Evolutionary conservation across 2,113 vertebrate species (phyloP).

Genomic region (Misgurnus anguillicaudatus): DNA sequence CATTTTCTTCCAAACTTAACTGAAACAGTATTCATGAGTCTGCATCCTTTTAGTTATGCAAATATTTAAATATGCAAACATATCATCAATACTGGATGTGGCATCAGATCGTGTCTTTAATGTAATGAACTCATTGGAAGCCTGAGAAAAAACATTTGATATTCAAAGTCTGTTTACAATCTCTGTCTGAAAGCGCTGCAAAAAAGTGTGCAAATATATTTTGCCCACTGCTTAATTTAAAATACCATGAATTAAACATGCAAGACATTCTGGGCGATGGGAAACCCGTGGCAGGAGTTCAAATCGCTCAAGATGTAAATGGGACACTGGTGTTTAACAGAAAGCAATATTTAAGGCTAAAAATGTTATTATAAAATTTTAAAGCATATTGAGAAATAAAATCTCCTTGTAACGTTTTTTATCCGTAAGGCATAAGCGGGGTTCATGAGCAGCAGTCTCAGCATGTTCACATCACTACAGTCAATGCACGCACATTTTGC

Average conservation of each 20-base stretch:
- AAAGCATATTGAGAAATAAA: background rate
- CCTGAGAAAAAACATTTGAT: background rate
- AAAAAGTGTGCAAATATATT: constrained; percentile 13
- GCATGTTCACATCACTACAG: too few species aligned
- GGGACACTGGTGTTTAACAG: background rate
- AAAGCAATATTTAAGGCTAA: background rate
- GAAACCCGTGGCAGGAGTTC: background rate
- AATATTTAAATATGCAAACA: constrained; percentile 10
- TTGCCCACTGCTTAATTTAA: background rate
- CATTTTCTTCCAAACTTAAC: background rate
- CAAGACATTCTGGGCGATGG: constrained; percentile 3
- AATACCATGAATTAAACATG: constrained; percentile 37
- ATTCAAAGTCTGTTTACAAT: constrained; percentile 36
- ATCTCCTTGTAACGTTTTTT: too few species aligned
- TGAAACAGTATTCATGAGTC: constrained; percentile 4
- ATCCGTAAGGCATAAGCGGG: too few species aligned
- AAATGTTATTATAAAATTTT: background rate
- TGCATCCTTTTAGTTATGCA: background rate
- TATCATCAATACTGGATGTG: constrained; percentile 1
- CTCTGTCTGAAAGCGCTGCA: background rate
- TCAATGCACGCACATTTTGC: background rate
- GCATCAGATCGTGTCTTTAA: constrained; percentile 19
- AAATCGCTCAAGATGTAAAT: background rate
- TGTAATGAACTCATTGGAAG: background rate
- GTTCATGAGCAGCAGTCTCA: too few species aligned